Evolutionary conservation across 2,797 vertebrate genomes (phyloP), one percentile per base, ranked within the genome.

Genomic region (Ctenosaura bakeri): DNA sequence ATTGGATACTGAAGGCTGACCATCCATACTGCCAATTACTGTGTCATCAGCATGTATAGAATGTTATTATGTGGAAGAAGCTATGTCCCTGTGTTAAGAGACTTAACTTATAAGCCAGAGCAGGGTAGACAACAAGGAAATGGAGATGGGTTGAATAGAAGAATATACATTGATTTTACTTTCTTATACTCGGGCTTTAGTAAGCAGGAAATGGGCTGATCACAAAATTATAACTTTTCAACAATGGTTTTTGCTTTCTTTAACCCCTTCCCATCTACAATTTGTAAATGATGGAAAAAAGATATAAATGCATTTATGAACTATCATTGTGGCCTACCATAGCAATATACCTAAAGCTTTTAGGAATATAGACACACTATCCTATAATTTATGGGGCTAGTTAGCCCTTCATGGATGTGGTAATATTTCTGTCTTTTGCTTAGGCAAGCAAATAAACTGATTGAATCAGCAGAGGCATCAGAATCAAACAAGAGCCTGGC

Each of bases 351-450:
- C 32, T 84, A 18, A 42, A 8, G 26, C 16, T 84, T 42, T 46
- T 78, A 24, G 83, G 42, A 52, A 16, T 26, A 54, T 85, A 54
- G 52, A 52, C 83, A 71, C 29, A 35, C 50, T 24, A 46, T 82
- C 16, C 24, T 46, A 26, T 59, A 10, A 52, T 46, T 26, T 66
- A 54, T 69, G 77, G 91, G 59, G 32, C 94, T 83, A 94, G 0
- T 77, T 74, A 73, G 1, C 0, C 0, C 0, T 85, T 93, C 91
- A 42, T n/a, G 59, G 35, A 38, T 54, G 12, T 87, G 76, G 69
- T 46, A 42, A 0, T 66, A 74, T 71, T 89, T 93, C 93, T 89
- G 83, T 95, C 94, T 35, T 24, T 85, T 12, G 20, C 82, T 91
- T 87, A 90, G 90, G 85, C 76, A 88, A 54, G 85, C 0, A 83